phyloP scores from a whole-genome alignment of 2,888 invertebrate species.

The Lobophora halterata region DNA sequence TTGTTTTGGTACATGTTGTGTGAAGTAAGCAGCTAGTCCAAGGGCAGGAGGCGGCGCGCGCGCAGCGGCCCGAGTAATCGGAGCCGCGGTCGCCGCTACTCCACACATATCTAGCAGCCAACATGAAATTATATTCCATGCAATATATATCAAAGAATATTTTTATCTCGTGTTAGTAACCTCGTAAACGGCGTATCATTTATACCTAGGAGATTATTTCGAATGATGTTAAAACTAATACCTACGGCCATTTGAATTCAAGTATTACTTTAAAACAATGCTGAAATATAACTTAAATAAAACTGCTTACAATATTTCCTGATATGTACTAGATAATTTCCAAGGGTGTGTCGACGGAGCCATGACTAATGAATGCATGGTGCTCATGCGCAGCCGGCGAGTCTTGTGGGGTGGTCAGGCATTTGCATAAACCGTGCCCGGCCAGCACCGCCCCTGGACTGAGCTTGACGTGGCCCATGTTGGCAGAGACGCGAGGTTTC shows the following conservation, averaged over 20 bases:
- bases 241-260: too few species aligned
- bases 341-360: slow-evolving; percentile 33
- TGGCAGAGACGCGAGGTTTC: slow-evolving; percentile 23
- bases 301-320: not conserved
- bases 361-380: slow-evolving; percentile 44
- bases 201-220: too few species aligned
- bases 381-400: slow-evolving; percentile 22
- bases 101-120: slow-evolving; percentile 29
- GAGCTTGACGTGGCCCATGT: slow-evolving; percentile 35
- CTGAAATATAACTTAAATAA: too few species aligned
- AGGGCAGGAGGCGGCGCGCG: slow-evolving; percentile 47
- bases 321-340: slow-evolving; percentile 25
- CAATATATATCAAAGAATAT: slow-evolving; percentile 27
- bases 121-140: slow-evolving; percentile 28
- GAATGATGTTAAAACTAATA: too few species aligned
- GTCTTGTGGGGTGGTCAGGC: slow-evolving; percentile 58
- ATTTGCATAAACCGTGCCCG: slow-evolving; percentile 70
- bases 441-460: slow-evolving; percentile 44
- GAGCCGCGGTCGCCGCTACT: slow-evolving; percentile 38
- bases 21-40: slow-evolving; percentile 48
- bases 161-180: slow-evolving; percentile 12
- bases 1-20: slow-evolving; percentile 40
- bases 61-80: slow-evolving; percentile 46
- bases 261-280: too few species aligned
- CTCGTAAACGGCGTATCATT: too few species aligned